Base-by-base conservation (phyloP, 2,797 vertebrate species). In the Parambassis ranga region DNA sequence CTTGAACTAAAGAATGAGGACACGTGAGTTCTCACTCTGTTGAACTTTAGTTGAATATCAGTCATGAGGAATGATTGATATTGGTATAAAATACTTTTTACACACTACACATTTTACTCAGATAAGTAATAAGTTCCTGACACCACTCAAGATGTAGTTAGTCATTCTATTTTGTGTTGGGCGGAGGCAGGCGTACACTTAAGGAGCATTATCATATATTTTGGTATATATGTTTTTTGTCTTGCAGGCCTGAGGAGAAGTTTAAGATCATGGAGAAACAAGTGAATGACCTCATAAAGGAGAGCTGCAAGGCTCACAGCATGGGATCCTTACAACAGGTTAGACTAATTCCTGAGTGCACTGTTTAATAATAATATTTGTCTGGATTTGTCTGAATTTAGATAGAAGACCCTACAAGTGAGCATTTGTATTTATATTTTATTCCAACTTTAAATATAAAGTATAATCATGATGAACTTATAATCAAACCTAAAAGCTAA, bases 261-360 rank as follows among this genome's bases (percentile, higher is more conserved):
- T 94, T 97, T 68, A 95, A 93, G 86, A 94, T 96, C 46, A 79
- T 99, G 83, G 97, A 98, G 90, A 99, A 95, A 91, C 95, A 95
- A 87, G 96, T 98, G 48, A 97, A 96, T 44, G 95, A 98, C 50
- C 81, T 99, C 77, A 94, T 98, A 49, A 94, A 97, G 85, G 96
- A 99, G 90, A 99, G 98, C 89, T 98, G 96, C 84, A 83, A 97
- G 82, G 96, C 96, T 10, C 94, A 95, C 61, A 94, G 94, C 76
- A 85, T 59, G 44, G 96, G 95, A 70, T 92, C 94, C 72, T 81
- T 94, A 62, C 96, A 97, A 68, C 84, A 94, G 94, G 97, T 99
- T 84, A 84, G 92, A 77, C 37, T 37, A 13, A 4, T 16, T 61
- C 13, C 42, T 58, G 41, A 42, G 51, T 10, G 10, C 18, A 11